A percentile compares a stretch with the other conserved stretches of the same genome.
Conservation (phyloP, 1,140 invertebrate genomes). For the Ceratitis capitata region DNA sequence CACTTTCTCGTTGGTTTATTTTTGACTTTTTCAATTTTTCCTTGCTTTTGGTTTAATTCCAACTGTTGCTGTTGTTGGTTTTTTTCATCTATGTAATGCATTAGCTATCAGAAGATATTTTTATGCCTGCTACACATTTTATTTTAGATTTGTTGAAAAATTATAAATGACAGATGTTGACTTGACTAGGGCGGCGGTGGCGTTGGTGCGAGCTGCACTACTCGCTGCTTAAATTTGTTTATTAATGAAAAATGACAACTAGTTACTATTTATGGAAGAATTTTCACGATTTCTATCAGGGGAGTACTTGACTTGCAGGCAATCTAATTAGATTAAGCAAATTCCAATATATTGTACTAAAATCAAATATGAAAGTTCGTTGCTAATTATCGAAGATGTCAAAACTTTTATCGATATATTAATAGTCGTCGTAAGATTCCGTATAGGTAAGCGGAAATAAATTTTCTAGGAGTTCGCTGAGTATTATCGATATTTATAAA, state of each 20-base stretch:
- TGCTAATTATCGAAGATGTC: not conserved
- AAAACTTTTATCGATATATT: not conserved
- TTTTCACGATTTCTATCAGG: not conserved
- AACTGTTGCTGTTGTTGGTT: not conserved
- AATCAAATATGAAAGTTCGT: not conserved
- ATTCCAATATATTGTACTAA: no score
- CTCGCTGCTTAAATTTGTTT: not conserved
- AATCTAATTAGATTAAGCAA: not conserved
- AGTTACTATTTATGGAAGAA: constrained; percentile 12
- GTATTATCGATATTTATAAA: no score
- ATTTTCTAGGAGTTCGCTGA: no score
- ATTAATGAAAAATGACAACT: not conserved
- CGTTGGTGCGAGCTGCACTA: no score
- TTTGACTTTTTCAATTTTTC: not conserved
- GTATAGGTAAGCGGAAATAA: no score
- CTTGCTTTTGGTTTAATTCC: not conserved
- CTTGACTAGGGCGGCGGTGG: not conserved
- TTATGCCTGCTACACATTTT: not conserved
- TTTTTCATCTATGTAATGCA: not conserved
- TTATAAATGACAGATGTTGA: constrained; percentile 19
- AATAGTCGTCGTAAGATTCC: no score
- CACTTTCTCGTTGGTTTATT: constrained; percentile 22
- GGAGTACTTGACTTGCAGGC: not conserved
- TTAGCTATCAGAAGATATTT: not conserved
- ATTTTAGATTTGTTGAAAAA: constrained; percentile 1